Evolutionary conservation across 2,797 vertebrate species (phyloP).

Genomic region (Loriculus beryllinus): DNA sequence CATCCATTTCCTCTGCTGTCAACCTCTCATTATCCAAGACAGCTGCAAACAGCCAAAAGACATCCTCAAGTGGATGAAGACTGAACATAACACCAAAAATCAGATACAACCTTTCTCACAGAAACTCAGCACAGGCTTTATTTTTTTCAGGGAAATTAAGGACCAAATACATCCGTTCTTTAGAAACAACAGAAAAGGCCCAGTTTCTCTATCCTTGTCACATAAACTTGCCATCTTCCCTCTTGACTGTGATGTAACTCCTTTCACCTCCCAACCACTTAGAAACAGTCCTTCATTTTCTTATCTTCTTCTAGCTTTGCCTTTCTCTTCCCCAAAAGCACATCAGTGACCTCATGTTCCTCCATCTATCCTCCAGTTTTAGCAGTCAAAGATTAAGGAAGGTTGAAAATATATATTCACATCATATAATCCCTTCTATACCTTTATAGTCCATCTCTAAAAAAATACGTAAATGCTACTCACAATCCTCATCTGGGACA

Average conservation of each 20-base stretch:
- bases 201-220: neutral
- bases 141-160: neutral
- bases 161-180: neutral
- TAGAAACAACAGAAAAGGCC: neutral
- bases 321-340: neutral
- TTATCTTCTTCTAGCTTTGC: neutral
- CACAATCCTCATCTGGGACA: neutral
- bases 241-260: neutral
- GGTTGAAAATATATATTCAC: neutral
- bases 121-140: neutral
- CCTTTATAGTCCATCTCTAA: neutral
- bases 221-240: neutral
- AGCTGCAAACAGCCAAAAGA: constrained; percentile 74
- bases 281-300: neutral
- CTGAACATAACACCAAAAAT: neutral
- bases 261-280: neutral
- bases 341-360: neutral
- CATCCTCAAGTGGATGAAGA: neutral
- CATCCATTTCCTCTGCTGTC: constrained; percentile 98
- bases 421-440: neutral
- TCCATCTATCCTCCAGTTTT: neutral
- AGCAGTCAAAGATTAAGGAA: neutral
- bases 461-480: neutral
- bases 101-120: neutral
- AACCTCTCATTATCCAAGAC: constrained; percentile 98